phyloP scores from a whole-genome alignment of 1,140 invertebrate species.

The Tetraneura akinire region DNA sequence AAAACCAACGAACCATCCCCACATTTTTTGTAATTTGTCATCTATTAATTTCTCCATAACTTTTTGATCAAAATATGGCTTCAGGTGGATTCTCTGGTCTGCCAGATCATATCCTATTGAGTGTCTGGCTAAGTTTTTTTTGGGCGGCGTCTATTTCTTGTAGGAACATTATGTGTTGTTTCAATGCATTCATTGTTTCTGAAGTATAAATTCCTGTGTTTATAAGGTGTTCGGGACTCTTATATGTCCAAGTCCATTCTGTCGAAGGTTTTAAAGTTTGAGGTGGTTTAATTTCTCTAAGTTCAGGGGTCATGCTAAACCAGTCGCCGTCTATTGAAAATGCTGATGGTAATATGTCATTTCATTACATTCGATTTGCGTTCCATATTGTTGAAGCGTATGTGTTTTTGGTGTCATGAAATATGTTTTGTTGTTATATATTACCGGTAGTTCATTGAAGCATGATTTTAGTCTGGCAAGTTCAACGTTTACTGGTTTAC shows the following conservation, averaged over 20 bases:
- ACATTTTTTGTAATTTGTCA: constrained; percentile 17
- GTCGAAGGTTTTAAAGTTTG: too few species aligned
- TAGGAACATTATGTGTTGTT: background rate
- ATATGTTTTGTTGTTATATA: background rate
- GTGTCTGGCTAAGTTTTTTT: too few species aligned
- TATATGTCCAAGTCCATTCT: too few species aligned
- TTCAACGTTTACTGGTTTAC: background rate
- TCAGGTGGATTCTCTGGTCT: background rate
- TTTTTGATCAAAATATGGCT: too few species aligned
- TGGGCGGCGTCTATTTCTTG: background rate
- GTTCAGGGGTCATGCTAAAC: background rate
- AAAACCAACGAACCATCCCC: background rate
- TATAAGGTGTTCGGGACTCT: too few species aligned
- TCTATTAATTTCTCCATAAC: background rate
- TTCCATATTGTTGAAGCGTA: background rate
- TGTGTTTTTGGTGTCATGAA: constrained; percentile 14
- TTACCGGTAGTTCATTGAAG: constrained; percentile 29
- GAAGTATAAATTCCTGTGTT: too few species aligned
- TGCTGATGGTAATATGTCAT: too few species aligned
- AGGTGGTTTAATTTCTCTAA: background rate
- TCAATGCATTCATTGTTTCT: background rate
- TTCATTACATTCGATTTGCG: constrained; percentile 28
- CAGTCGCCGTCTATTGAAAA: background rate
- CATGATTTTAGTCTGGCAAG: background rate
- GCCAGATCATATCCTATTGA: background rate